A percentile compares a stretch with the other conserved stretches of the same genome.
These are phyloP conservation scores for Sinonovacula constricta DNA, from an alignment of 1,140 invertebrate species.

Conservation along the genomic window DNA sequence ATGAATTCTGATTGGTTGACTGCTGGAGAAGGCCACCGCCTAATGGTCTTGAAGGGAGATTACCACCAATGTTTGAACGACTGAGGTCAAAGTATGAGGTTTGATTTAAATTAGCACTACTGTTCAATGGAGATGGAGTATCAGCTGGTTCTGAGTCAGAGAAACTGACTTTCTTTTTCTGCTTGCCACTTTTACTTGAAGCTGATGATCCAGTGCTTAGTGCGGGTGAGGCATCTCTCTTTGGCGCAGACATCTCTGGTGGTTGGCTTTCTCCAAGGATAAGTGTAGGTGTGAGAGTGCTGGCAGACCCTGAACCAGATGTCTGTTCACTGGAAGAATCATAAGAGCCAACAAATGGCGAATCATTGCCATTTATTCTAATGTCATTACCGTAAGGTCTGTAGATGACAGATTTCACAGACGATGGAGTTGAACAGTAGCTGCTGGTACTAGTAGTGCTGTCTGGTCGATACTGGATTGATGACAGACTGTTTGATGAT, in stretches of 20 bases:
- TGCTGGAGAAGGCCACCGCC: neutral
- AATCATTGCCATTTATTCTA: slow-evolving; percentile 9
- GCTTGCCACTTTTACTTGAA: slow-evolving; percentile 35
- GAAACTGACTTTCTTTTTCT: slow-evolving; percentile 64
- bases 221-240: slow-evolving; percentile 29
- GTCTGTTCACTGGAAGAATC: slow-evolving; percentile 52
- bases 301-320: slow-evolving; percentile 38
- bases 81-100: slow-evolving; percentile 37
- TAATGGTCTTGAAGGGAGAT: neutral
- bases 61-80: slow-evolving; percentile 3
- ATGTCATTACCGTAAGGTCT: slow-evolving; percentile 49
- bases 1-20: slow-evolving; percentile 19
- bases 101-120: slow-evolving; percentile 37
- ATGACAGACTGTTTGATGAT: neutral
- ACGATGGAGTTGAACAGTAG: slow-evolving; percentile 71
- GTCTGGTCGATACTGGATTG: slow-evolving; percentile 61
- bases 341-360: slow-evolving; percentile 42
- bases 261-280: neutral
- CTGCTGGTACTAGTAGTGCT: slow-evolving; percentile 70
- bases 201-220: slow-evolving; percentile 37
- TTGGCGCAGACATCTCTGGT: slow-evolving; percentile 10
- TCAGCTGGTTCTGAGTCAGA: slow-evolving; percentile 63
- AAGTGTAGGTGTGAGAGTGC: slow-evolving; percentile 37
- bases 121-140: slow-evolving; percentile 47
- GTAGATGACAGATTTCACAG: slow-evolving; percentile 68